Evolutionary conservation across 2,888 invertebrate species (phyloP), one percentile per base, ranked within the genome.

Genomic region (Trachelus stipa): DNA sequence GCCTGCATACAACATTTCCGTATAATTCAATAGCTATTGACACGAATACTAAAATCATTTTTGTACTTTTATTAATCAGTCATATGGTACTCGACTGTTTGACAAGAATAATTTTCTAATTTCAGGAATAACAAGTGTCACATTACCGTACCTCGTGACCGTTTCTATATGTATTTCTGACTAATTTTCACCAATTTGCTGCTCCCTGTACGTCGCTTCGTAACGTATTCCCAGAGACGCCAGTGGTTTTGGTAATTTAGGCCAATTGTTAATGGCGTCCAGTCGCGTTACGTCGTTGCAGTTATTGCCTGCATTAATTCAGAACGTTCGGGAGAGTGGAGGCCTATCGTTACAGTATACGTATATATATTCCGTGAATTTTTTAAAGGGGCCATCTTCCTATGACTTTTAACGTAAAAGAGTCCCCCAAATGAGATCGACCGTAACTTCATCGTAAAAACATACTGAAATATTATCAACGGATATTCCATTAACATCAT

Each of bases 211-310:
- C 40, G 40, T 56, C 56, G 23, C 23, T 56, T 56, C 56, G 56
- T 56, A 9, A 56, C 23, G 23, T 23, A 73, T 76, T 76, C 76
- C 33, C 37, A 34, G 76, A 30, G 37, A 30, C 15, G 40, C 76
- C 34, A 69, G 40, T 31, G 34, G 71, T 76, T 76, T 76, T 40
- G 76, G 73, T 30, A 40, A 76, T 76, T 76, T 31, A 37, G 73
- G 15, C 33, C 76, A 76, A 76, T 76, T 73, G 37, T 69, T 37
- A 40, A 23, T 75, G 69, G 23, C 56, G 56, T 56, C 56, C 56
- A 56, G 56, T 56, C 56, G 23, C 23, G 56, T 56, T 23, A 56
- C 40, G 40, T 40, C 15, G 40, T 40, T 40, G 40, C 56, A 56
- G 9, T 56, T 56, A 56, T 23, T 56, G 23, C 9, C 56, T 56